These are phyloP conservation scores for Sebastiscus albofasciatus DNA, from an alignment of 2,797 vertebrate species.

Conservation along the genomic window DNA sequence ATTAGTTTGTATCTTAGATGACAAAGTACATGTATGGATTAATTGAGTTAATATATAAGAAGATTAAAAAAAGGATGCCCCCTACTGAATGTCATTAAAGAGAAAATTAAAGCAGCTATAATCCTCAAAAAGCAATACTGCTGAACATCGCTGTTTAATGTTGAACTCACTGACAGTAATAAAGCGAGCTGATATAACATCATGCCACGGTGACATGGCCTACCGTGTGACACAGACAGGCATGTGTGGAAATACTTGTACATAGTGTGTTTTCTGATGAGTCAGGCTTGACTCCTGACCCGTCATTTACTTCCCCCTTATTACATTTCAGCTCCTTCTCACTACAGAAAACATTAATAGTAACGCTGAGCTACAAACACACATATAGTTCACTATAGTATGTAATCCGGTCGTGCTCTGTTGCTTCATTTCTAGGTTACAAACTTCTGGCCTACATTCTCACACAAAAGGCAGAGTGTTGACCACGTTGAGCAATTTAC, in stretches of 20 bases:
- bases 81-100: too few species aligned
- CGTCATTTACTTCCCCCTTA: slow-evolving; percentile 43
- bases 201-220: neutral
- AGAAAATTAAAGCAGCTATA: too few species aligned
- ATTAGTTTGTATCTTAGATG: too few species aligned
- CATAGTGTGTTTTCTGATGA: slow-evolving; percentile 39
- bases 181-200: neutral
- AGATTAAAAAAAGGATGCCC: too few species aligned
- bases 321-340: neutral
- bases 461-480: slow-evolving; percentile 34
- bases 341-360: neutral
- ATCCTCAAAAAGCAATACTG: neutral
- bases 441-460: slow-evolving; percentile 50
- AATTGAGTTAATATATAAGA: too few species aligned
- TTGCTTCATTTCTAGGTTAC: slow-evolving; percentile 60
- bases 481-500: neutral
- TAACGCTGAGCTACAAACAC: neutral
- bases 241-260: slow-evolving; percentile 28
- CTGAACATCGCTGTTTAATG: neutral
- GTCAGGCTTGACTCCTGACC: slow-evolving; percentile 39
- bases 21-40: too few species aligned
- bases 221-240: slow-evolving; percentile 18
- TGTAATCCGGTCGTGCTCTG: neutral
- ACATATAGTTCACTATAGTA: neutral
- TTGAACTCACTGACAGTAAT: neutral